A percentile compares a stretch with the other conserved stretches of the same genome.
Conservation (phyloP, 2,888 invertebrate species). For the Pseudococcus viburni region DNA sequence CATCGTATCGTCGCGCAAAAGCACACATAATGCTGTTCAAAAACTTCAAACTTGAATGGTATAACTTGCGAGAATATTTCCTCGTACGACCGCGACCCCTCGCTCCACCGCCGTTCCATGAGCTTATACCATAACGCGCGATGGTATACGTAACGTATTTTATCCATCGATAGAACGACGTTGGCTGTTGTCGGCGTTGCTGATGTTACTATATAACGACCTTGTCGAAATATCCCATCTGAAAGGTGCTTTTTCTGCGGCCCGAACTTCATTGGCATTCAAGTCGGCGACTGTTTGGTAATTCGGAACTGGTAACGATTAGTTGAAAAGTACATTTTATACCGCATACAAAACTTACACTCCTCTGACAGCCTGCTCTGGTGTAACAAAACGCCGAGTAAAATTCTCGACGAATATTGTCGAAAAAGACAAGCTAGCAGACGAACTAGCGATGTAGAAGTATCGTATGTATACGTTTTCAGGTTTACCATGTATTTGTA, state of each 20-base stretch:
- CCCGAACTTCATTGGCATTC: constrained; percentile 34
- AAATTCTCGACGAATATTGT: constrained; percentile 25
- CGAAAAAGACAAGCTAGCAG: constrained; percentile 7
- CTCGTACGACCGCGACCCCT: neutral
- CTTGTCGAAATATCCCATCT: constrained; percentile 24
- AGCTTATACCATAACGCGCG: neutral
- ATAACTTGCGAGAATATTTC: neutral
- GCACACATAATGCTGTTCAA: neutral
- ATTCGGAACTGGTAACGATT: constrained; percentile 49
- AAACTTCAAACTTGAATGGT: neutral
- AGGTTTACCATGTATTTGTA: neutral
- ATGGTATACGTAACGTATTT: neutral
- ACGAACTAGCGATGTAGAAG: neutral
- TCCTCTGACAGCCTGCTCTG: neutral
- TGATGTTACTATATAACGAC: neutral
- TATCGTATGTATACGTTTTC: neutral
- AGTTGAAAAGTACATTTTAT: constrained; percentile 44
- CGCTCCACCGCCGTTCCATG: neutral
- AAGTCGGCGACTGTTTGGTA: constrained; percentile 37
- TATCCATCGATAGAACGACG: constrained; percentile 14
- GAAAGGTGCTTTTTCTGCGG: constrained; percentile 17
- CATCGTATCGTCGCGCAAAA: neutral
- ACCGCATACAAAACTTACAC: constrained; percentile 1
- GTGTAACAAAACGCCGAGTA: neutral
- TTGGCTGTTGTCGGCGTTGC: neutral